Evolutionary conservation across 2,113 vertebrate genomes (phyloP), one percentile per base, ranked within the genome.

Genomic region (Cyprinodon variegatus): DNA sequence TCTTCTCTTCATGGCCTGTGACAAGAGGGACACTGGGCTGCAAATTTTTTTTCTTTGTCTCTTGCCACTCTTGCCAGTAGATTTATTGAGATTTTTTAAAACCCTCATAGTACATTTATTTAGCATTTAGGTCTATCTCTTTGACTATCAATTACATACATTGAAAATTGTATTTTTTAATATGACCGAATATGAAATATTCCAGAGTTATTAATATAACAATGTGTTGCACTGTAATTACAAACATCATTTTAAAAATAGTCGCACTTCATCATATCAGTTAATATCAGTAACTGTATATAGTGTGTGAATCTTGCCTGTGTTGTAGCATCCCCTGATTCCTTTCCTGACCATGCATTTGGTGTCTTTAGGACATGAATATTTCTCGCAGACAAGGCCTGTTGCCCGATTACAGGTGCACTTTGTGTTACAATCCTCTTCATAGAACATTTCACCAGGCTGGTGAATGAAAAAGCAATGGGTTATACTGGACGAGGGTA

Each of bases 321-420:
- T 91, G 37, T 91, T 83, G 81, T 94, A 10, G 43, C 96, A 98
- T 61, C 68, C 86, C 76, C 89, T 77, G 48, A 91, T 3, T 3
- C 92, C 95, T 0, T 88, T 92, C 0, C 6, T 74, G 64, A 96
- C 63, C 77, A 93, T 66, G 2, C 96, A 97, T 53, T 80, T 83
- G 15, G 95, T 93, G 0, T 78, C 91, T 0, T 77, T 29, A 0
- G 86, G 67, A 63, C 96, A 98, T 43, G 77, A 62, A 66, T 95
- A 79, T 0, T 78, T 20, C 38, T 88, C 66, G 80, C 96, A 97
- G 1, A 38, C 12, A 17, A 96, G 65, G 1, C 92, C 94, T 46
- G 5, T n/a, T 0, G 61, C 48, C 0, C 92, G 76, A 37, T 89
- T 70, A 64, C 96, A 98, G 0, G 74, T 78, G 63, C 96, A 97